These are phyloP conservation scores for Neodontobutis hainanensis DNA, from an alignment of 2,113 vertebrate genomes.

Conservation along the genomic window DNA sequence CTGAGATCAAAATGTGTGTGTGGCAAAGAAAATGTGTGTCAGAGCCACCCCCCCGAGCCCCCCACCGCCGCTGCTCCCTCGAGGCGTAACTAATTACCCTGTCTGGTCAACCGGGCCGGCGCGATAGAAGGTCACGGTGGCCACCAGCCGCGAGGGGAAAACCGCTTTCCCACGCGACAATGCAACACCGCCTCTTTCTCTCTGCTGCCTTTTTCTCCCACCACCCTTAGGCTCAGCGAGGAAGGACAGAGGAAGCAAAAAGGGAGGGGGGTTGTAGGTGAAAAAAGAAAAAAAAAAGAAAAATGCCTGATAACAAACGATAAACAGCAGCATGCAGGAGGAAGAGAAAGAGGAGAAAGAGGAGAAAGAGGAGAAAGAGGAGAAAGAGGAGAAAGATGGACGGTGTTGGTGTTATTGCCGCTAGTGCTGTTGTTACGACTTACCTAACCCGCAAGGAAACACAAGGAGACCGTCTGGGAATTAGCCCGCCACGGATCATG, in stretches of 20 bases:
- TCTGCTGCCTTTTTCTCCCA: neutral
- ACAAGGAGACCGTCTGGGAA: conserved; percentile 72
- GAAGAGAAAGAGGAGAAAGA: conserved; percentile 50
- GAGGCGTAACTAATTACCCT: conserved; percentile 76
- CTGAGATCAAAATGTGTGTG: conserved; percentile 3
- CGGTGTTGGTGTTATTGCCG: conserved; percentile 42
- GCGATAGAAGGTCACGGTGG: conserved; percentile 72
- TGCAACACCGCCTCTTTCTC: conserved; percentile 32
- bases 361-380: conserved; percentile 51
- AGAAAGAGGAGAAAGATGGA: conserved; percentile 56
- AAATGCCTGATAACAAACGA: conserved; percentile 59
- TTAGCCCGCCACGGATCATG: conserved; percentile 77
- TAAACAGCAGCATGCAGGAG: conserved; percentile 71
- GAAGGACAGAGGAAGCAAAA: neutral
- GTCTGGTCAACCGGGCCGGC: conserved; percentile 72
- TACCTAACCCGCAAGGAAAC: conserved; percentile 61
- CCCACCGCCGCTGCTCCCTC: conserved; percentile 26
- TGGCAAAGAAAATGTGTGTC: neutral
- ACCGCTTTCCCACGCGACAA: conserved; percentile 65
- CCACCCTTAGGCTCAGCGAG: conserved; percentile 9
- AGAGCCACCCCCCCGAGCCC: neutral
- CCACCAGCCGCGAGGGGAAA: conserved; percentile 63
- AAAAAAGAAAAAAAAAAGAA: conserved; percentile 28
- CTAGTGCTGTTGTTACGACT: conserved; percentile 28
- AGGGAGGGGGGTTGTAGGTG: conserved; percentile 46